Evolutionary conservation across 1,140 invertebrate genomes (phyloP), one percentile per base, ranked within the genome.

Genomic region (Catajapyx aquilonaris): DNA sequence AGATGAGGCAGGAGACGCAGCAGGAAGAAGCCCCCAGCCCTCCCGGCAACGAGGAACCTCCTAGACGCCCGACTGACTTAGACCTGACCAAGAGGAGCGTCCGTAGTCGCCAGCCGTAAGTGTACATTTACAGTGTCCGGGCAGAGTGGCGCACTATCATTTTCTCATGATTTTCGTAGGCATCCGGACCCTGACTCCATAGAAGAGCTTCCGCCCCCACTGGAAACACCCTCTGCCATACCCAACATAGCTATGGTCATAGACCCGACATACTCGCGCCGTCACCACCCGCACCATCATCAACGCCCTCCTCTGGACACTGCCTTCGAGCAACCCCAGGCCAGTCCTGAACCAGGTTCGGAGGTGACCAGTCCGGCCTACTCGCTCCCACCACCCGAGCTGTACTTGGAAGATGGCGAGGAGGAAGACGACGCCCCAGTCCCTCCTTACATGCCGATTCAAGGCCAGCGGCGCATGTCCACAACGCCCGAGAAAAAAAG

Each of bases 391-490:
- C 39, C 43, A 23, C 43, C 43, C n/a, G 1, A 44, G 47, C 2
- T 17, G 4, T 34, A 2, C 21, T 5, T 43, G 41, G 36, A 39
- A 44, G 49, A 51, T 38, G 43, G 48, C 40, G 44, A 50, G n/a
- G 64, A 69, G 20, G 69, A 68, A 44, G 60, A 64, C 21, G 57
- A 50, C 18, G 49, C 57, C 42, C 60, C 61, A 33, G 62, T 61
- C 37, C 69, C 73, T 3, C 74, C 73, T 42, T 79, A 79, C 45
- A 77, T 79, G 75, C 76, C 76, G 32, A 76, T 81, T 46, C 76
- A 76, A 54, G 76, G 76, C 31, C 76, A 77, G 46, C 56, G 74
- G 39, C 56, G 76, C 46, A 73, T 55, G 5, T 47, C 56, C 4
- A 28, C 7, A 7, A 57, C 59, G 1, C 50, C 62, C 15, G 52